Conservation (phyloP, 2,888 invertebrate species). For the Coleophora flavipennella region DNA sequence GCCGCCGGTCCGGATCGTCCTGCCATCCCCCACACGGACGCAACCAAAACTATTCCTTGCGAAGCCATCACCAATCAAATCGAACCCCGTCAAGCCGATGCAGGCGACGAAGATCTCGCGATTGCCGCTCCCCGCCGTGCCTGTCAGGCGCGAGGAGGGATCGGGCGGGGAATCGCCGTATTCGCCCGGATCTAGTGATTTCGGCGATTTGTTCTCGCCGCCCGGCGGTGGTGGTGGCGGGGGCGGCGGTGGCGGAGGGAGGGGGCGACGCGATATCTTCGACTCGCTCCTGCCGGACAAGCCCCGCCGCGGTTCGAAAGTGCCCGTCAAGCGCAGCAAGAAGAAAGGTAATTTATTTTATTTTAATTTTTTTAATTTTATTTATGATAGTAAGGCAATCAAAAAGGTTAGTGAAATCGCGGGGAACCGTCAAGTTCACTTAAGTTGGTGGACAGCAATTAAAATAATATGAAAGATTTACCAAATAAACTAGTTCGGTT, state of each 20-base stretch:
- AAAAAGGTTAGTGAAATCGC: too few species aligned
- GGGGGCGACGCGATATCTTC: constrained; percentile 45
- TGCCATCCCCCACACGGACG: constrained; percentile 64
- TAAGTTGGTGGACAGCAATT: too few species aligned
- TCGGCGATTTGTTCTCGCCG: constrained; percentile 89
- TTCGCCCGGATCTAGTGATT: constrained; percentile 91
- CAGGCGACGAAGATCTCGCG: constrained; percentile 37
- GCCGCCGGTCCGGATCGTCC: constrained; percentile 41
- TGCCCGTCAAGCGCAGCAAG: constrained; percentile 17
- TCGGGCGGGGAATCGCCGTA: constrained; percentile 81
- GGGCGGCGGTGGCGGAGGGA: constrained; percentile 12
- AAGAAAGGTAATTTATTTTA: constrained; percentile 3
- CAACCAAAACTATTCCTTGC: constrained; percentile 67
- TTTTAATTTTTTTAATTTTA: too few species aligned
- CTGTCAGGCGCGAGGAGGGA: constrained; percentile 66
- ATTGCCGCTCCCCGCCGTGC: constrained; percentile 36
- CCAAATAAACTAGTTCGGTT: too few species aligned
- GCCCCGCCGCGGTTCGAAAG: constrained; percentile 26
- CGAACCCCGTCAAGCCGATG: constrained; percentile 73
- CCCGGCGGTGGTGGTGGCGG: constrained; percentile 49
- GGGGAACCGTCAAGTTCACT: too few species aligned
- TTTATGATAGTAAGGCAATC: too few species aligned
- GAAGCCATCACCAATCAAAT: constrained; percentile 70
- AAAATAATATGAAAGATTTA: too few species aligned
- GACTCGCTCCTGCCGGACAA: constrained; percentile 78